Conservation (phyloP, 2,113 vertebrate genomes). For the Oxyruncus cristatus region DNA sequence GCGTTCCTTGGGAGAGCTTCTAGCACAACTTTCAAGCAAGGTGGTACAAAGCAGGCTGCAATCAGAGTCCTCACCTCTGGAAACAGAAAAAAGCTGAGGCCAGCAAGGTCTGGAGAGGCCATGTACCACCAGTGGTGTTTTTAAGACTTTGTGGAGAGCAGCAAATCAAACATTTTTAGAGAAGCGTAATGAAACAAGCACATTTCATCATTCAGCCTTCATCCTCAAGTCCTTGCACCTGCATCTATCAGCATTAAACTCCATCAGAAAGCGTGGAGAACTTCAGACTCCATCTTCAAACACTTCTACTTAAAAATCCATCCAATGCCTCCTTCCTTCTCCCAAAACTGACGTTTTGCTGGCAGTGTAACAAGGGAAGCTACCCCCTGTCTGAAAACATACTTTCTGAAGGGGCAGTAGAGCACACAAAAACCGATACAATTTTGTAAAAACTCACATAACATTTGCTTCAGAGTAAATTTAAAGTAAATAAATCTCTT, state of each 20-base stretch:
- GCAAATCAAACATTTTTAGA: neutral
- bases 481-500: neutral
- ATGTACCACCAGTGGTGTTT: fast-evolving
- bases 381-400: neutral
- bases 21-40: neutral
- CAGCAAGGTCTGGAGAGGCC: fast-evolving
- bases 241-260: neutral
- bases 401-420: neutral
- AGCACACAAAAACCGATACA: neutral
- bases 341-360: neutral
- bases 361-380: neutral
- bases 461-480: neutral
- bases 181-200: neutral
- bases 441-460: neutral
- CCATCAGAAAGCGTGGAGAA: neutral
- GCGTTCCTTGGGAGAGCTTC: neutral
- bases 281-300: neutral
- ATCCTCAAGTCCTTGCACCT: neutral
- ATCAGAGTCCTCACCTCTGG: neutral
- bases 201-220: neutral
- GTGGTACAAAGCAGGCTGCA: neutral
- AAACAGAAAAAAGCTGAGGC: neutral
- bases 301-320: neutral
- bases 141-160: neutral
- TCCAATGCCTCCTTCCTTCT: neutral